Base-by-base conservation (phyloP, 2,888 invertebrate species). In the Pristionchus fissidentatus region DNA sequence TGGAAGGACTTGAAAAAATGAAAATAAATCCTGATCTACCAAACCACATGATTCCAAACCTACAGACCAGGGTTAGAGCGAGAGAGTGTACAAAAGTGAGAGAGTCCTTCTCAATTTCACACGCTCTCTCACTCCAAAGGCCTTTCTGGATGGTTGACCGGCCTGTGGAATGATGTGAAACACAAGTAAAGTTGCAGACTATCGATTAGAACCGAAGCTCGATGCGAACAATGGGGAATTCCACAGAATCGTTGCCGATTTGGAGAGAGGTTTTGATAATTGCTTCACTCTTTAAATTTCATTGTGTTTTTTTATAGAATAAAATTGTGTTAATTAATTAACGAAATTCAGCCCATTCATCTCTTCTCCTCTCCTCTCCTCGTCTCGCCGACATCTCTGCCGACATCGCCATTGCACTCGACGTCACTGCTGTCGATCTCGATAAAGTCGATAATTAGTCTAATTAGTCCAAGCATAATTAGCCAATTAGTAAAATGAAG, bases 221-320 rank as follows among this genome's bases (percentile, higher is more conserved):
- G 70, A 70, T 41, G 38, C 41, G 70, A n/a, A 41, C 41, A 41
- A 43, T 10, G 70, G 70, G 8, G 70, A 70, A 35, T 70, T 70
- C 26, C 70, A 70, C 43, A 38, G 70, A 43, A 7, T 70, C 10
- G 32, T 70, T 1, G 8, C 22, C 0, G 70, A 77, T 77, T 19
- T 77, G 32, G 75, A 77, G 32, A 77, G n/a, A 22, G 75, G 75
- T 77, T 49, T 49, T 15, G 2, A 49, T 43, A 15, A 15, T 13
- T 46, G 19, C 49, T 49, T 49, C 10, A 49, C n/a, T 38, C 22
- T 66, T 29, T 3, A 38, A 7, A 29, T 66, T 19, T 32, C 19
- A 10, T 19, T 7, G 5, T 7, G 0, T 10, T 19, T 2, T 41
- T 66, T 66, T 22, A n/a, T 66, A 57, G 0, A 3, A 5, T 10